A percentile compares a stretch with the other conserved stretches of the same genome.
Conservation (phyloP, 2,888 invertebrate genomes). For the Choreutis nemorana region DNA sequence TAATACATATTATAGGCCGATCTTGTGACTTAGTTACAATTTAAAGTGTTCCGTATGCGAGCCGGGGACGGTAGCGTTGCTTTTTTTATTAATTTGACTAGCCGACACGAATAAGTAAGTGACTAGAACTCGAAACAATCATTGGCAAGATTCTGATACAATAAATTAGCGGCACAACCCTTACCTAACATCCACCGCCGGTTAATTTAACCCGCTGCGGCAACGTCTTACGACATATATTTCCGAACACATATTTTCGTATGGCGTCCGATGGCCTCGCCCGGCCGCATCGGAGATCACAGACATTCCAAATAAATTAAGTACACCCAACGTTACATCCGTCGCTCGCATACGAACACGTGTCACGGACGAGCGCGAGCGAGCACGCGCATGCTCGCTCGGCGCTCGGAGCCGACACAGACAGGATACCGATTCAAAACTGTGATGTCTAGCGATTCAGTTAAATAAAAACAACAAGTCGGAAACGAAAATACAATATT, state of each 20-base stretch:
- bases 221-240: neutral
- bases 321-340: slow-evolving; percentile 16
- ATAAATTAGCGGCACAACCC: slow-evolving; percentile 14
- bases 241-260: slow-evolving; percentile 16
- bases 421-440: slow-evolving; percentile 7
- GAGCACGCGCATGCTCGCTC: slow-evolving; percentile 2
- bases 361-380: slow-evolving; percentile 10
- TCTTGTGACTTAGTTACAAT: slow-evolving; percentile 45
- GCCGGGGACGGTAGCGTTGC: slow-evolving; percentile 10
- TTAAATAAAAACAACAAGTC: slow-evolving; percentile 25
- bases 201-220: slow-evolving; percentile 7
- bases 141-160: slow-evolving; percentile 47
- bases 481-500: slow-evolving; percentile 51
- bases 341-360: slow-evolving; percentile 10
- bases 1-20: slow-evolving; percentile 47
- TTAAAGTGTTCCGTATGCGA: slow-evolving; percentile 16
- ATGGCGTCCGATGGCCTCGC: slow-evolving; percentile 27
- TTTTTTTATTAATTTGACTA: slow-evolving; percentile 36
- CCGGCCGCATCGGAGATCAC: slow-evolving; percentile 18
- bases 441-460: slow-evolving; percentile 23
- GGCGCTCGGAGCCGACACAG: neutral
- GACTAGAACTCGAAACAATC: slow-evolving; percentile 58
- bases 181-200: slow-evolving; percentile 8
- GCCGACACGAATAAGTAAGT: slow-evolving; percentile 56
- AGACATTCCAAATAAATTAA: slow-evolving; percentile 31